Evolutionary conservation across 2,888 invertebrate species (phyloP).

Genomic region (Lepidocyrtinus sp.): DNA sequence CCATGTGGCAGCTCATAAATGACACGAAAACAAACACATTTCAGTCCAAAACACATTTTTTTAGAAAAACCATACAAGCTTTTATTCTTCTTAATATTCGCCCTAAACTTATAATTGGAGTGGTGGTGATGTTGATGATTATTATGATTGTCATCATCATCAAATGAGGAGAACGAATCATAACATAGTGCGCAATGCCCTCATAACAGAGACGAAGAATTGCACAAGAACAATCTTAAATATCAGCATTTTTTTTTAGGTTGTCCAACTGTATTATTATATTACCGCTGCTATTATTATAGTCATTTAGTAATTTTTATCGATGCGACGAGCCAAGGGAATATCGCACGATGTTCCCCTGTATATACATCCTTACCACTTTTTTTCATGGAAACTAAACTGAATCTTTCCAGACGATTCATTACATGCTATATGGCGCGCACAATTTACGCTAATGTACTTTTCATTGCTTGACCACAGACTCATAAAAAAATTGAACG

Average conservation of each 20-base stretch:
- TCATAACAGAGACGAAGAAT: conserved; percentile 35
- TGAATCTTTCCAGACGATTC: conserved; percentile 1
- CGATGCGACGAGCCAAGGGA: background rate
- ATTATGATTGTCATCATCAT: conserved; percentile 4
- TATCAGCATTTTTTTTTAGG: conserved; percentile 43
- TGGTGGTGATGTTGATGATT: conserved; percentile 3
- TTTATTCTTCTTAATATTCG: background rate
- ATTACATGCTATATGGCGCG: too few relatives aligned
- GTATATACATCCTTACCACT: background rate
- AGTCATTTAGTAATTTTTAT: conserved; percentile 29
- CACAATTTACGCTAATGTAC: too few relatives aligned
- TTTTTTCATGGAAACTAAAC: background rate
- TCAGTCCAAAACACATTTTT: conserved; percentile 7
- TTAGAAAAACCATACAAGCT: background rate
- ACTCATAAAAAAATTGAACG: background rate
- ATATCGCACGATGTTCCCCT: background rate
- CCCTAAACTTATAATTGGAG: conserved; percentile 5
- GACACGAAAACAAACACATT: conserved; percentile 23
- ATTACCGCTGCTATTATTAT: conserved; percentile 48
- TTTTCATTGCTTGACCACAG: too few relatives aligned
- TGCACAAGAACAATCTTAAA: conserved; percentile 40
- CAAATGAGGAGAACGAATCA: conserved; percentile 12
- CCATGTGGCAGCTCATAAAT: conserved; percentile 21
- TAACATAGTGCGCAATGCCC: conserved; percentile 21
- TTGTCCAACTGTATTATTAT: conserved; percentile 55